Evolutionary conservation across 53 echinoderm and acorn worm species (phyloP).

Genomic region (Echinometra lucunter): DNA sequence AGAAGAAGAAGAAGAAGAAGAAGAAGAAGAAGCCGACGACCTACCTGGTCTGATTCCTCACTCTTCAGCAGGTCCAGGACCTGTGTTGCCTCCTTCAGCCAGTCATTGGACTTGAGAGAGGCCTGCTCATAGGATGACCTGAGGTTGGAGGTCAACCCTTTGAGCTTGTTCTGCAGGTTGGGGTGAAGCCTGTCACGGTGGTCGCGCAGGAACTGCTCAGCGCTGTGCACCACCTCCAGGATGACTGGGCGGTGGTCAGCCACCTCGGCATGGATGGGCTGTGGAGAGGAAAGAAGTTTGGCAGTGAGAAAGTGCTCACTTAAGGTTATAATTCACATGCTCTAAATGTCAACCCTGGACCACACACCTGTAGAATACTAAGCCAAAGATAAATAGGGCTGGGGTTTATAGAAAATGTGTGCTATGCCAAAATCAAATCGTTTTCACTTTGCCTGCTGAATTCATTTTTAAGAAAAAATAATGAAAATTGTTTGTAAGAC

Average conservation of each 20-base stretch:
- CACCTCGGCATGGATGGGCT: conserved; percentile 91
- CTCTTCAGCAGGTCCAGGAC: conserved; percentile 88
- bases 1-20: no score
- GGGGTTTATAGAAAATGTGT: no score
- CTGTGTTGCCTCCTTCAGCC: conserved; percentile 90
- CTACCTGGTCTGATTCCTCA: conserved; percentile 91
- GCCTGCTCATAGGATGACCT: conserved; percentile 87
- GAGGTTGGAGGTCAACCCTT: conserved; percentile 93
- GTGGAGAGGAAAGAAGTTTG: conserved; percentile 8
- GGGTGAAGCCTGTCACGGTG: conserved; percentile 92
- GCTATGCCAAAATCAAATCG: no score
- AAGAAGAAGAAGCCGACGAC: no score
- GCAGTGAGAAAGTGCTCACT: conserved; percentile 7
- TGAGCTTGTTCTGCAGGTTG: conserved; percentile 91
- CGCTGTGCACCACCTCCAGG: conserved; percentile 90
- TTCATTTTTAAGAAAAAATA: no score
- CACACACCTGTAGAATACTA: no score
- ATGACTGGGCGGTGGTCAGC: conserved; percentile 92
- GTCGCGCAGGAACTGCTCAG: conserved; percentile 97
- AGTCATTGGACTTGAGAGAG: conserved; percentile 89
- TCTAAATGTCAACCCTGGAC: no score
- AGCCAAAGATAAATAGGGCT: no score
- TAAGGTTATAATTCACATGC: no score
- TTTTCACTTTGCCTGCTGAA: no score
- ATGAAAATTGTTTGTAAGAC: no score